A percentile compares a stretch with the other conserved stretches of the same genome.
These are phyloP conservation scores for Plestiodon gilberti DNA, from an alignment of 2,113 vertebrate species.

Conservation along the genomic window DNA sequence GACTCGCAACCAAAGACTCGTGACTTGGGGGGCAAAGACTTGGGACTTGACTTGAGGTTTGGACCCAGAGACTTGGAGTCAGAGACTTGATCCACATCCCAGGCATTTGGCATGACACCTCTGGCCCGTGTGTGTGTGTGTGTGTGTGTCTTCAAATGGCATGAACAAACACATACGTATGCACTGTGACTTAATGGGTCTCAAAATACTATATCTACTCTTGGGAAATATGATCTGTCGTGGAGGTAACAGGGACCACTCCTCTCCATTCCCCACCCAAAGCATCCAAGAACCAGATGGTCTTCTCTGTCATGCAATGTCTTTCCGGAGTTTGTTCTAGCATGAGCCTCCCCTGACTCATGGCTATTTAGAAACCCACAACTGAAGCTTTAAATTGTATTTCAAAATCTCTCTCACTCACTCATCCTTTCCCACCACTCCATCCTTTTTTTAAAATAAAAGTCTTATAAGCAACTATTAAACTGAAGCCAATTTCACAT, in stretches of 20 bases:
- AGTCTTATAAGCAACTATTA: constrained; percentile 62
- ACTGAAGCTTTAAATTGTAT: neutral
- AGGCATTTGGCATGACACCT: no score
- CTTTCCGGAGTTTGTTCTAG: neutral
- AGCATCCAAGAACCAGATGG: neutral
- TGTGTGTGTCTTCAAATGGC: no score
- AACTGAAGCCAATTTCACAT: constrained; percentile 52
- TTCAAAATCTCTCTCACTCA: neutral
- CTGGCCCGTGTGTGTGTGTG: no score
- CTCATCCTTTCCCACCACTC: neutral
- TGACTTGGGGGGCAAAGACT: no score
- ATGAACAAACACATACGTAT: no score
- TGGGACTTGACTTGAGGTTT: no score
- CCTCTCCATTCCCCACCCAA: neutral
- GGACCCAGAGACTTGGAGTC: no score
- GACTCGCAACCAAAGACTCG: no score
- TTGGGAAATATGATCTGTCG: neutral
- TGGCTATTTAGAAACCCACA: neutral
- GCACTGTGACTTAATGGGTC: neutral
- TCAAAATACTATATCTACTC: neutral
- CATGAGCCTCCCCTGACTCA: neutral
- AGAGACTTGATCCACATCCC: no score
- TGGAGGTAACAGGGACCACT: neutral
- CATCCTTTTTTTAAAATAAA: neutral
- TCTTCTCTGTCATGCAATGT: neutral